Conservation (phyloP, 2,113 vertebrate species). For the Synodontis membranacea region DNA sequence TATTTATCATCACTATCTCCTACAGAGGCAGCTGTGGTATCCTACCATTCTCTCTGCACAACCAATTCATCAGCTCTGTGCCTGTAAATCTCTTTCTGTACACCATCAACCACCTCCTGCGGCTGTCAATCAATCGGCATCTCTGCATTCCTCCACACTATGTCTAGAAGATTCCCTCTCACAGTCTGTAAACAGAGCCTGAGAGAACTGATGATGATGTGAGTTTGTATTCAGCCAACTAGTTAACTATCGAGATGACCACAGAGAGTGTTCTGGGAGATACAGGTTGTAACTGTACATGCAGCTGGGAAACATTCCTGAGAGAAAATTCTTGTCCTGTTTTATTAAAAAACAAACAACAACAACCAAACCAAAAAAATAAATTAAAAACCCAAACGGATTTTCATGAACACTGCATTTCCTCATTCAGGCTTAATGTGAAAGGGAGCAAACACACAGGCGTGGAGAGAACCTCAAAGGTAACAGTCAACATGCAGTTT, state of each 20-base stretch:
- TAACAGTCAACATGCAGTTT: constrained; percentile 25
- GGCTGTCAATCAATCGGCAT: constrained; percentile 64
- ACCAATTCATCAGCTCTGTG: constrained; percentile 67
- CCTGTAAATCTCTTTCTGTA: constrained; percentile 70
- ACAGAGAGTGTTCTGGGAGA: constrained; percentile 14
- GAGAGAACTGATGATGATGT: background rate
- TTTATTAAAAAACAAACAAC: background rate
- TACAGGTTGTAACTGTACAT: constrained; percentile 30
- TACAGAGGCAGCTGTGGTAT: constrained; percentile 9
- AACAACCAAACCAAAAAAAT: too few species aligned
- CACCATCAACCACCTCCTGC: constrained; percentile 64
- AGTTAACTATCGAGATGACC: background rate
- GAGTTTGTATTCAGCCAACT: background rate
- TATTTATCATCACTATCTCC: background rate
- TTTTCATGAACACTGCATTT: constrained; percentile 1
- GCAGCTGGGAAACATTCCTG: constrained; percentile 12
- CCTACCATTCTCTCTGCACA: constrained; percentile 69
- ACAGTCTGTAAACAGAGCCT: constrained; percentile 51
- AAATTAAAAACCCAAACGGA: too few species aligned
- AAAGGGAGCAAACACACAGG: constrained; percentile 27
- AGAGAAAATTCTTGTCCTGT: constrained; percentile 3
- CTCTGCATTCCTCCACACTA: constrained; percentile 68
- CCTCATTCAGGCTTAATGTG: constrained; percentile 19
- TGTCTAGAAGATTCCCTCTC: constrained; percentile 69
- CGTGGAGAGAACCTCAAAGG: background rate